These are phyloP conservation scores for Dynastes hyllus DNA, from an alignment of 2,888 invertebrate genomes.

Conservation along the genomic window DNA sequence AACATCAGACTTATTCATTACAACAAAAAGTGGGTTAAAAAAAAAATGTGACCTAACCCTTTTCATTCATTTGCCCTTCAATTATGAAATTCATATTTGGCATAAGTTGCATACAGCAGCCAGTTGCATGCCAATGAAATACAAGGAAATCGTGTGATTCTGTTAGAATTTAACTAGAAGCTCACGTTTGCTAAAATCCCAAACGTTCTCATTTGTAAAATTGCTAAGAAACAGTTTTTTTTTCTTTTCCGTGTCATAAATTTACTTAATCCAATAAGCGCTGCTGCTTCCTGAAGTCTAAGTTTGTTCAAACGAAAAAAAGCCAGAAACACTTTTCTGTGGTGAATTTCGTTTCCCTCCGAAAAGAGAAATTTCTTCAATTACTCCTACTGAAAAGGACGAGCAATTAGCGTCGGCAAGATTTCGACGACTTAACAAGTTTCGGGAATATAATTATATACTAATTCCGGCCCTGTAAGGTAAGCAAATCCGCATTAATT, in stretches of 20 bases:
- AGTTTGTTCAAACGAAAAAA: background rate
- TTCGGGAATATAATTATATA: slow-evolving; percentile 31
- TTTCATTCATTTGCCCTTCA: too few species aligned
- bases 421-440: slow-evolving; percentile 26
- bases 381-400: slow-evolving; percentile 8
- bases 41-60: too few species aligned
- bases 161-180: too few species aligned
- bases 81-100: too few species aligned
- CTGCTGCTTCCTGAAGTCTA: background rate
- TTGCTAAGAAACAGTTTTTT: background rate
- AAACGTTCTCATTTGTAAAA: too few species aligned
- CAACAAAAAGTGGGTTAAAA: too few species aligned
- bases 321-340: background rate
- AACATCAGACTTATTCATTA: too few species aligned
- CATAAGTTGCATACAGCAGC: too few species aligned
- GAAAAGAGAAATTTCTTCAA: slow-evolving; percentile 21
- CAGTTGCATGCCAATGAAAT: too few species aligned
- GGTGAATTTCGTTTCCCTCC: background rate
- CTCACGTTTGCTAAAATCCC: too few species aligned
- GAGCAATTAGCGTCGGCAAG: slow-evolving; percentile 29
- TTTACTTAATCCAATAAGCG: slow-evolving; percentile 27
- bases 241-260: background rate
- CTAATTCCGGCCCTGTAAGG: slow-evolving; percentile 26
- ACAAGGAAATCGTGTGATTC: too few species aligned
- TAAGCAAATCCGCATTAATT: slow-evolving; percentile 40